These are phyloP conservation scores for Unio pictorum DNA, from an alignment of 2,888 invertebrate species.

Conservation along the genomic window DNA sequence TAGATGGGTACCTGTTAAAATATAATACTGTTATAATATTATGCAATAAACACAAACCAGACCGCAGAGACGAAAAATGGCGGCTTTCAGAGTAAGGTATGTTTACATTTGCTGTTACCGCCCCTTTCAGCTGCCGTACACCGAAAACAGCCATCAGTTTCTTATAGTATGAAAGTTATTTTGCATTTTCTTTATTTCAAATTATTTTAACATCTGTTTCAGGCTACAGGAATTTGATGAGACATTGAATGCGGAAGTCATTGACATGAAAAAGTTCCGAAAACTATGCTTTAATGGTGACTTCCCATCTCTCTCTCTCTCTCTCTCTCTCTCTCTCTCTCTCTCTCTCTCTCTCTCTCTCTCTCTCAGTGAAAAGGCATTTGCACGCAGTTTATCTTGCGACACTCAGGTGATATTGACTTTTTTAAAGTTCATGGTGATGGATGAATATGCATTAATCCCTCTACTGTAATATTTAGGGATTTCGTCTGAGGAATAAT, in stretches of 20 bases:
- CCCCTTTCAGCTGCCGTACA: constrained; percentile 13
- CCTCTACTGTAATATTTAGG: no score
- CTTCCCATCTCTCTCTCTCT: background rate
- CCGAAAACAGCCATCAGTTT: background rate
- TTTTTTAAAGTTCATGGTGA: no score
- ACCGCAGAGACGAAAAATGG: constrained; percentile 52
- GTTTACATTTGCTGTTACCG: constrained; percentile 21
- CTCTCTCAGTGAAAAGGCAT: background rate
- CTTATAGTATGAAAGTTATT: no score
- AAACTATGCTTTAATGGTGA: constrained; percentile 87
- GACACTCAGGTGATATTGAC: no score
- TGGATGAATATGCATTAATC: no score
- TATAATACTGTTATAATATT: no score
- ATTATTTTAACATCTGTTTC: constrained; percentile 22
- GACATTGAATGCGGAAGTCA: constrained; percentile 79
- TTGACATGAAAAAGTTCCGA: constrained; percentile 80
- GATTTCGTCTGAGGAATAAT: no score
- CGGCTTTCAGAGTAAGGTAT: constrained; percentile 59
- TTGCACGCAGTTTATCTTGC: no score
- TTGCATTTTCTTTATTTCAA: background rate
- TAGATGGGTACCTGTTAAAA: no score
- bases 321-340: constrained; percentile 19
- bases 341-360: constrained; percentile 23
- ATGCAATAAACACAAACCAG: background rate
- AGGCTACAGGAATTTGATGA: constrained; percentile 84